phyloP scores from a whole-genome alignment of 1,140 invertebrate genomes.

The Scaptomyza pallida region DNA sequence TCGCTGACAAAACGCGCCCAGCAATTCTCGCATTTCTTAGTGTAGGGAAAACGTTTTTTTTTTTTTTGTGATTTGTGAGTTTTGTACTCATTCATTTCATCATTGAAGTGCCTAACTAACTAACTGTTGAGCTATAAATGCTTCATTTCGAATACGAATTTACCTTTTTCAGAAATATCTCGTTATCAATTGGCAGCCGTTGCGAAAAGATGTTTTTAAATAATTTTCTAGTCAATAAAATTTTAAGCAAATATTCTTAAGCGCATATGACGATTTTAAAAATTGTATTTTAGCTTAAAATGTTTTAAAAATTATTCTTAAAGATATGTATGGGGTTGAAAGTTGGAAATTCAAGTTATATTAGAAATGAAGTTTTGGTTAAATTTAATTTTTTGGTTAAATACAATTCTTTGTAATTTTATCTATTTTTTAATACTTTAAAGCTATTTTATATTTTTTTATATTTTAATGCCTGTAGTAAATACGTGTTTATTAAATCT shows the following conservation, averaged over 20 bases:
- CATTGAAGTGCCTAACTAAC: slow-evolving; percentile 67
- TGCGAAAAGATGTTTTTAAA: slow-evolving; percentile 23
- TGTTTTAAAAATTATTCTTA: slow-evolving; percentile 12
- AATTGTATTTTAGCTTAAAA: slow-evolving; percentile 4
- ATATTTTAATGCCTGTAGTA: too few relatives aligned
- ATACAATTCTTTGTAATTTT: background rate
- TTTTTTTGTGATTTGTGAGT: slow-evolving; percentile 14
- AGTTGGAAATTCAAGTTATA: slow-evolving; percentile 7
- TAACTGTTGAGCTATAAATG: slow-evolving; percentile 45
- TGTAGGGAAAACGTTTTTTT: slow-evolving; percentile 34
- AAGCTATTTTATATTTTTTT: background rate
- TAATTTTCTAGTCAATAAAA: slow-evolving; percentile 6
- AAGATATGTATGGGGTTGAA: slow-evolving; percentile 8
- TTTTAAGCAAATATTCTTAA: background rate
- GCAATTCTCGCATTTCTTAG: slow-evolving; percentile 63
- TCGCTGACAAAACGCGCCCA: slow-evolving; percentile 12
- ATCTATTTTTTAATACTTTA: background rate
- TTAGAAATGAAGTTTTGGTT: too few relatives aligned
- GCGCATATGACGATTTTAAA: background rate
- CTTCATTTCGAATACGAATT: slow-evolving; percentile 55
- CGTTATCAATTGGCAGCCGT: slow-evolving; percentile 40
- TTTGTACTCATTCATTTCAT: slow-evolving; percentile 64
- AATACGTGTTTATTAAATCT: too few relatives aligned
- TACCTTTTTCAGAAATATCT: slow-evolving; percentile 24
- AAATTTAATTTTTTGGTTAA: background rate